A percentile compares a stretch with the other conserved stretches of the same genome.
Conservation (phyloP, 2,113 vertebrate genomes). For the Engystomops pustulosus region DNA sequence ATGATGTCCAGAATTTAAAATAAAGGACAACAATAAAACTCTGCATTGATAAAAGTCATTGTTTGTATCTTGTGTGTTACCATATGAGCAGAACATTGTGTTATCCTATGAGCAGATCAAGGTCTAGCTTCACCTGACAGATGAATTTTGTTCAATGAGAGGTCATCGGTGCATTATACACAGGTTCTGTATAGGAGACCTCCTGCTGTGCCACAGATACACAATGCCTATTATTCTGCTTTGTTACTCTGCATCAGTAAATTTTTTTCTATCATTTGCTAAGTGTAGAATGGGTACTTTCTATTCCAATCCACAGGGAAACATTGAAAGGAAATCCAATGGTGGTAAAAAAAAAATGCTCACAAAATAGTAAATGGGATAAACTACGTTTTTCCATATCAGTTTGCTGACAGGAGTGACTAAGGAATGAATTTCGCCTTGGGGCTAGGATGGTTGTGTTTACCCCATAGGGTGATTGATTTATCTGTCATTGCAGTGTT, state of each 20-base stretch:
- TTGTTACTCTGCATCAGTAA: slow-evolving; percentile 36
- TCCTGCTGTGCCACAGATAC: slow-evolving; percentile 20
- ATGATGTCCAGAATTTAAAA: background rate
- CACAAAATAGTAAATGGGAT: slow-evolving; percentile 13
- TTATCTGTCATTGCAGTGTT: slow-evolving; percentile 44
- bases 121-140: background rate
- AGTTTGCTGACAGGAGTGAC: slow-evolving; percentile 32
- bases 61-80: background rate
- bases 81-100: slow-evolving; percentile 11
- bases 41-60: background rate
- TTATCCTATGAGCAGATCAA: slow-evolving; percentile 9
- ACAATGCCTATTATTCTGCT: slow-evolving; percentile 23
- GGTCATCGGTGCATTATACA: slow-evolving; percentile 39
- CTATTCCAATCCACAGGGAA: background rate
- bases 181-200: slow-evolving; percentile 22
- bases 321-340: slow-evolving; percentile 8
- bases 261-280: background rate
- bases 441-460: slow-evolving; percentile 42
- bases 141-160: slow-evolving; percentile 35
- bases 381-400: slow-evolving; percentile 34
- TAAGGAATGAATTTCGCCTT: slow-evolving; percentile 42
- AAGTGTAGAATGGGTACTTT: background rate
- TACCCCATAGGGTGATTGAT: slow-evolving; percentile 57
- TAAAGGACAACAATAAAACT: background rate
- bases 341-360: background rate